phyloP scores from a whole-genome alignment of 2,888 invertebrate species.

The Cheilosia impressa region DNA sequence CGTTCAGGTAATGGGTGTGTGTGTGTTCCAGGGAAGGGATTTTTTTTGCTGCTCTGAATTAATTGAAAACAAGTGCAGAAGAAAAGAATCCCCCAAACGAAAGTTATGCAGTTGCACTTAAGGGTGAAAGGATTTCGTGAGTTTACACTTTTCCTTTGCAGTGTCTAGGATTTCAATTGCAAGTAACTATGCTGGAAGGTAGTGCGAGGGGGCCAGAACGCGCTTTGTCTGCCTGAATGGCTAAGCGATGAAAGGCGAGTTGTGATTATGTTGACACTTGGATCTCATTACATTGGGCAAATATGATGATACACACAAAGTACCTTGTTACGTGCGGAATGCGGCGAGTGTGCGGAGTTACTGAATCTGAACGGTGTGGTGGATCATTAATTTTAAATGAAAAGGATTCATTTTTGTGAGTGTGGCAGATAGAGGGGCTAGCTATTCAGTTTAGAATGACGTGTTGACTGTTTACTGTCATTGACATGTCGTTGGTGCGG shows the following conservation, averaged over 20 bases:
- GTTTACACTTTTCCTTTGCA: constrained; percentile 21
- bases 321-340: constrained; percentile 67
- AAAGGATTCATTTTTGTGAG: constrained; percentile 63
- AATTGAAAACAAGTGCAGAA: constrained; percentile 73
- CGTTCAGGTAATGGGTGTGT: constrained; percentile 62
- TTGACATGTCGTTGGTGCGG: background rate
- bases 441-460: constrained; percentile 42
- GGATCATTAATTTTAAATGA: constrained; percentile 73
- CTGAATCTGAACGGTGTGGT: constrained; percentile 42
- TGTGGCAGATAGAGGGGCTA: constrained; percentile 36
- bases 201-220: constrained; percentile 4
- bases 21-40: background rate
- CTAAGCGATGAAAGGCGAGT: constrained; percentile 70
- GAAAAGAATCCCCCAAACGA: constrained; percentile 69
- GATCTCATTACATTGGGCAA: constrained; percentile 74
- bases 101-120: constrained; percentile 74
- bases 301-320: constrained; percentile 61
- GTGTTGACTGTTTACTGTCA: constrained; percentile 1
- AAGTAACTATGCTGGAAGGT: constrained; percentile 23
- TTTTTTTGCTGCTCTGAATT: constrained; percentile 53
- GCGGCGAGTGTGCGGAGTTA: constrained; percentile 20
- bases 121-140: constrained; percentile 71
- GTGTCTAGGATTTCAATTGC: constrained; percentile 22
- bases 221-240: constrained; percentile 54
- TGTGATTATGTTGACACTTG: constrained; percentile 75